phyloP scores from a whole-genome alignment of 2,888 invertebrate species.

The Plagodis dolabraria region DNA sequence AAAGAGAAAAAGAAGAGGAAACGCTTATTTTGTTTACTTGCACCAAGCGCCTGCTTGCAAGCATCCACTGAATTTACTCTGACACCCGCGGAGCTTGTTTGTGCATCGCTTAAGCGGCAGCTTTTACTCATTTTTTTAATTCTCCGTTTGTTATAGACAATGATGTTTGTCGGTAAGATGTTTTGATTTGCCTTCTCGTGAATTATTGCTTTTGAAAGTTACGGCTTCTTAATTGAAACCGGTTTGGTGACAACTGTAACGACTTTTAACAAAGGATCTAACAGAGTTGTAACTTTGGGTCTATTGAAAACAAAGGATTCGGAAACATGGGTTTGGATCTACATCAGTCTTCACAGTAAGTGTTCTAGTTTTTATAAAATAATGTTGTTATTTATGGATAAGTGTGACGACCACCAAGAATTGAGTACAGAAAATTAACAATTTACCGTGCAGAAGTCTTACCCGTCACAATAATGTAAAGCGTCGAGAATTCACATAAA shows the following conservation, averaged over 20 bases:
- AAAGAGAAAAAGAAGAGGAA: not conserved
- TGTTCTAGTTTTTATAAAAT: no score
- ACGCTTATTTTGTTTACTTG: slow-evolving; percentile 45
- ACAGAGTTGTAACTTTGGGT: slow-evolving; percentile 5
- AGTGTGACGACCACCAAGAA: no score
- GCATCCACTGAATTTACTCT: slow-evolving; percentile 51
- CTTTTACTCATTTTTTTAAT: slow-evolving; percentile 47
- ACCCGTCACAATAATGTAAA: not conserved
- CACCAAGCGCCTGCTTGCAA: slow-evolving; percentile 38
- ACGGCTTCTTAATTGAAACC: slow-evolving; percentile 13
- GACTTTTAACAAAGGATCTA: not conserved
- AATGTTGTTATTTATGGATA: no score
- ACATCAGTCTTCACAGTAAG: no score
- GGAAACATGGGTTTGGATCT: not conserved
- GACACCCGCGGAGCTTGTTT: slow-evolving; percentile 65
- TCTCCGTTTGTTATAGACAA: slow-evolving; percentile 39
- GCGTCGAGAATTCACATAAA: not conserved
- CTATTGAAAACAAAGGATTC: not conserved
- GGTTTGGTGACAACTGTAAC: slow-evolving; percentile 8
- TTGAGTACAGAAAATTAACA: no score
- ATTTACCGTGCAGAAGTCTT: no score
- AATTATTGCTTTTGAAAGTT: slow-evolving; percentile 34
- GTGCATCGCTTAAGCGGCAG: slow-evolving; percentile 53
- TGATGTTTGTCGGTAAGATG: slow-evolving; percentile 33
- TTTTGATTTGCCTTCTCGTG: slow-evolving; percentile 27